Evolutionary conservation across 2,888 invertebrate species (phyloP), one percentile per base, ranked within the genome.

Genomic region (Synergus laeviventris): DNA sequence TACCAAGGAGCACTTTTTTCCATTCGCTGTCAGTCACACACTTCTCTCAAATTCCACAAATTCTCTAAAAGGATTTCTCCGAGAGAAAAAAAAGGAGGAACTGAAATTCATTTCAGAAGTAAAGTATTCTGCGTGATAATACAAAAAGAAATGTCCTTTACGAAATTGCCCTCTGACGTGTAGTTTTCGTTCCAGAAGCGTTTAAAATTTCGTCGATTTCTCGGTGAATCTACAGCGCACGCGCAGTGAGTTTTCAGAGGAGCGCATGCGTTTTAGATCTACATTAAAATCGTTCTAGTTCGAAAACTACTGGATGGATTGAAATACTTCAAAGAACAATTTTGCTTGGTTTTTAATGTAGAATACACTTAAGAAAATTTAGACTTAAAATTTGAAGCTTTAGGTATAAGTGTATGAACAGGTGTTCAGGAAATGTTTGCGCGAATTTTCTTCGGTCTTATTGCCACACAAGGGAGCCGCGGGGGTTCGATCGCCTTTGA

Each of bases 381-480:
- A 49, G n/a, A 49, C 9, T n/a, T n/a, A 1, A 9, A 56, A 56
- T 24, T 56, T 21, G 12, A 62, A 38, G 31, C n/a, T n/a, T n/a
- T n/a, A n/a, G n/a, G n/a, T n/a, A n/a, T n/a, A n/a, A n/a, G 16
- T 66, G 66, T 24, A 45, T 5, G 16, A 31, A 49, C 66, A 70
- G 66, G 66, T 70, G 45, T 24, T 45, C 31, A n/a, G 9, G 42
- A 31, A 31, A 16, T 49, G 45, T 45, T 66, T 24, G 66, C 21
- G 21, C 24, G 66, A 66, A 24, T 66, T 70, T 31, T 36, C 45
- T 31, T 21, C 42, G 45, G 45, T 39, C 24, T 49, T 70, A 70
- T 70, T 70, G 49, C 70, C 49, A 49, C 70, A 70, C 49, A 24
- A 31, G 21, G n/a, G n/a, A 49, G 56, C 56, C 56, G 12, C 56